A percentile compares a stretch with the other conserved stretches of the same genome.
These are phyloP conservation scores for Coecobrya sp. DNA, from an alignment of 2,888 invertebrate species.

Conservation along the genomic window DNA sequence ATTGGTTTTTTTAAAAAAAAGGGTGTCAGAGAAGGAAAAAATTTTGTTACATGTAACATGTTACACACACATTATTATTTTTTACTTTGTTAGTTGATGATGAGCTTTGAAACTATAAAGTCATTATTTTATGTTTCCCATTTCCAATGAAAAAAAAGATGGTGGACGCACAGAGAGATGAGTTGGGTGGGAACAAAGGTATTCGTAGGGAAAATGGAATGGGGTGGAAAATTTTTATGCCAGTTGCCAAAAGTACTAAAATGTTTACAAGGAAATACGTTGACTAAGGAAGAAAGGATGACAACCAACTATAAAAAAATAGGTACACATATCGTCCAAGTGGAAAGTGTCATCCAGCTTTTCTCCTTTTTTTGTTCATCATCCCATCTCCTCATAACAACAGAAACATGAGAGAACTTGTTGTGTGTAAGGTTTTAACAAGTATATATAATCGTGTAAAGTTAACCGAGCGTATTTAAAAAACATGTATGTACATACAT, in stretches of 20 bases:
- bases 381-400: too few relatives aligned
- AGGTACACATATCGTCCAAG: too few relatives aligned
- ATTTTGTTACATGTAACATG: neutral
- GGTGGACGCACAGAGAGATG: neutral
- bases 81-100: neutral
- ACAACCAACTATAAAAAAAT: too few relatives aligned
- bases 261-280: constrained; percentile 19
- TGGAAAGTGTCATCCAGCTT: too few relatives aligned
- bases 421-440: too few relatives aligned
- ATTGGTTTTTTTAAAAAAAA: neutral
- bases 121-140: constrained; percentile 19
- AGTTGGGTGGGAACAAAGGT: neutral
- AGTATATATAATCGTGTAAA: too few relatives aligned
- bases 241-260: constrained; percentile 33
- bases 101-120: neutral
- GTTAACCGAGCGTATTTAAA: too few relatives aligned
- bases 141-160: neutral
- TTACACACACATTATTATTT: too few relatives aligned
- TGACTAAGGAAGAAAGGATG: neutral
- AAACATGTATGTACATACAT: too few relatives aligned
- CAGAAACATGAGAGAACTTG: too few relatives aligned
- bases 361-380: too few relatives aligned
- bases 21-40: neutral
- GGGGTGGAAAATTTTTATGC: constrained; percentile 67
- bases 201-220: constrained; percentile 37